Base-by-base conservation (phyloP, 2,797 vertebrate genomes). In the Manis javanica region DNA sequence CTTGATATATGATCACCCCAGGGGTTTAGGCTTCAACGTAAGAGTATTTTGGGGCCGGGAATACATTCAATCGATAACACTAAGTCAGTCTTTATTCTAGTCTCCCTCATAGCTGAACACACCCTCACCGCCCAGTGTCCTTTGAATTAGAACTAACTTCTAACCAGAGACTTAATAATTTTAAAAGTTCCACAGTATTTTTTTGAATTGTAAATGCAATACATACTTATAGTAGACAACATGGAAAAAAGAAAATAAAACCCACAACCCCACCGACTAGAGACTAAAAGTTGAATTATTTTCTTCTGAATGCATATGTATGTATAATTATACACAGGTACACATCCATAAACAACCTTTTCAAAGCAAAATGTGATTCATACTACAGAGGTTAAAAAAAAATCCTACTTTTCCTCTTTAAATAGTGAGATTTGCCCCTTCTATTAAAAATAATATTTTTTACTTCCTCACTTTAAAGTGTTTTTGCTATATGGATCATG, bases 211-310 rank as follows among this genome's bases (percentile, higher is more conserved):
- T 59, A 89, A 81, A 26, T 69, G 23, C 14, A 51, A 79, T 42
- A 3, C 4, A 61, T 59, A 39, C 4, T 39, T 83, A 14, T 6
- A 46, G 21, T 59, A 61, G 68, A 12, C 7, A 77, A 83, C 4
- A 61, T 51, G 21, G 55, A 59, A 93, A 89, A 72, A 49, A 46
- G 13, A 37, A 87, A 95, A 90, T 59, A 83, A 93, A 61, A 75
- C 12, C 29, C 26, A 26, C 21, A 66, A 31, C 61, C 3, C 16
- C 34, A n/a, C 8, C 53, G 49, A 18, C 29, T 68, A 23, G 31
- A 64, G 21, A 63, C 34, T 37, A 34, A 71, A 1, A 31, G 4
- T 71, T 49, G 14, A 3, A 49, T 91, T 90, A 24, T 82, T 91
- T 93, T 89, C 87, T 89, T 85, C 66, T 7, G 11, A 71, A 59